Evolutionary conservation across 2,888 invertebrate species (phyloP).

Genomic region (Epirrhoe alternata): DNA sequence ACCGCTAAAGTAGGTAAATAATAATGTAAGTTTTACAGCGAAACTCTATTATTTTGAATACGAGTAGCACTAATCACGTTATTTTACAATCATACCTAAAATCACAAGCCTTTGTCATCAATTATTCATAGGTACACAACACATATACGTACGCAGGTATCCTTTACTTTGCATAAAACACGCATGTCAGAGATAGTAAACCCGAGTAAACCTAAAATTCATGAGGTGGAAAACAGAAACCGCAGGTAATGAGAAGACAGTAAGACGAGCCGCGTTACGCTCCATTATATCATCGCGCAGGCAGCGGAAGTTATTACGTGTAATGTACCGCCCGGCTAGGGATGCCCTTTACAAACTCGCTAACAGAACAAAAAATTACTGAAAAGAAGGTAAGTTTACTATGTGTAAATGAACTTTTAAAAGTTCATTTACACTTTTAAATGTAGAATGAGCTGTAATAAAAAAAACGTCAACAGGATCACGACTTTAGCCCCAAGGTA

Average conservation of each 20-base stretch:
- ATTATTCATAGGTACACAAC: neutral
- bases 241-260: slow-evolving; percentile 57
- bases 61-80: too few relatives aligned
- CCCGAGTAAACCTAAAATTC: slow-evolving; percentile 22
- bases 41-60: neutral
- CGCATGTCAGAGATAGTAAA: slow-evolving; percentile 20
- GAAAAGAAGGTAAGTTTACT: too few relatives aligned
- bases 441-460: too few relatives aligned
- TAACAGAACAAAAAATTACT: neutral
- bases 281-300: slow-evolving; percentile 66
- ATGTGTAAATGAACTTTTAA: too few relatives aligned
- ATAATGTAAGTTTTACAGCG: too few relatives aligned
- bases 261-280: slow-evolving; percentile 55
- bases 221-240: slow-evolving; percentile 39
- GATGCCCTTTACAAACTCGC: slow-evolving; percentile 33
- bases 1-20: too few relatives aligned
- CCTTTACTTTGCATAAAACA: slow-evolving; percentile 16
- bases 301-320: slow-evolving; percentile 70
- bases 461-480: too few relatives aligned
- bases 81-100: too few relatives aligned
- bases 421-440: too few relatives aligned
- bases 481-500: too few relatives aligned
- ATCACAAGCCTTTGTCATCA: too few relatives aligned
- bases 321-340: slow-evolving; percentile 64
- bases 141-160: neutral